These are phyloP conservation scores for Bungarus multicinctus DNA, from an alignment of 2,113 vertebrate genomes.

Conservation along the genomic window DNA sequence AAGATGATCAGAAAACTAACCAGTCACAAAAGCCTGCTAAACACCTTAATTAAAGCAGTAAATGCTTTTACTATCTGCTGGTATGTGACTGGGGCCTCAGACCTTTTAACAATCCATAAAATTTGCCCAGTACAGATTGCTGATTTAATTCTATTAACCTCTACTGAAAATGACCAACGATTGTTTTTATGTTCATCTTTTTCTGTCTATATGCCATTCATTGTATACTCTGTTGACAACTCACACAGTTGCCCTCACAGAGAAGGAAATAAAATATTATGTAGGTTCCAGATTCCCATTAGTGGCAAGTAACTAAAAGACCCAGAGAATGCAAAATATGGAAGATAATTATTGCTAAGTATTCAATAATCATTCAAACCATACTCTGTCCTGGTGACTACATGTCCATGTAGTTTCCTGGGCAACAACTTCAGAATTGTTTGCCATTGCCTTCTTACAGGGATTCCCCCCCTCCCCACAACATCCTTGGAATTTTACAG, in stretches of 20 bases:
- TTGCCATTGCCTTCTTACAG: not conserved
- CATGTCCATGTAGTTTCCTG: not conserved
- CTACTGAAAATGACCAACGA: not conserved
- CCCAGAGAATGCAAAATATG: not conserved
- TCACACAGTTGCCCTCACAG: not conserved
- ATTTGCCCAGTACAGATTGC: not conserved
- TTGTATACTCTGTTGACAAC: not conserved
- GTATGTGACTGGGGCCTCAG: not conserved
- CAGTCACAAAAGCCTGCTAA: constrained; percentile 33
- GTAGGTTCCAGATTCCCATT: not conserved
- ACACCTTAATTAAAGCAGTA: constrained; percentile 40
- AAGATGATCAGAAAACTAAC: constrained; percentile 41
- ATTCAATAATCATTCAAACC: not conserved
- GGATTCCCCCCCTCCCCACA: not conserved
- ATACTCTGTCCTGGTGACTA: not conserved
- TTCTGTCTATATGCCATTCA: not conserved
- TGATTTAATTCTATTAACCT: not conserved
- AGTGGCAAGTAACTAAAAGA: not conserved
- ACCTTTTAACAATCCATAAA: constrained; percentile 16
- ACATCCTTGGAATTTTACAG: not conserved
- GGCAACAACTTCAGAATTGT: not conserved
- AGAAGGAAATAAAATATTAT: not conserved
- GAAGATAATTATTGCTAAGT: not conserved
- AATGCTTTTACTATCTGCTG: constrained; percentile 39
- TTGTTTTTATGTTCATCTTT: not conserved